These are phyloP conservation scores for Myrmecophaga tridactyla DNA, from an alignment of 2,113 vertebrate species.

Conservation along the genomic window DNA sequence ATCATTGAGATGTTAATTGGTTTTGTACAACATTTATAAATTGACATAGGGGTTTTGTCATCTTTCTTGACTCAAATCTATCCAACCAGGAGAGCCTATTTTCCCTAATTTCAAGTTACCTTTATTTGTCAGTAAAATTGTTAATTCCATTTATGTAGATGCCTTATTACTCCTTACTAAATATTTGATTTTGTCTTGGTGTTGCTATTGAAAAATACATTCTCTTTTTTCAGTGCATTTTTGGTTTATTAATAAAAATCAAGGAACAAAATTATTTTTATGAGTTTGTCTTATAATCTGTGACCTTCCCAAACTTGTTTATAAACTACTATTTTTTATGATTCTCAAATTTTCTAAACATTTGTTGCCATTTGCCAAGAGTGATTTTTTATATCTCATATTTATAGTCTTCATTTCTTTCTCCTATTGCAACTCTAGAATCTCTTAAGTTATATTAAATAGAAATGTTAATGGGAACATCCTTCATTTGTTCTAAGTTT, in stretches of 20 bases:
- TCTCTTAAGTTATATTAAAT: background rate
- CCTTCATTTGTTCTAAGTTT: constrained; percentile 8
- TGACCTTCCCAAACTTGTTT: background rate
- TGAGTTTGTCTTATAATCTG: background rate
- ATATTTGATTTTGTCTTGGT: constrained; percentile 2
- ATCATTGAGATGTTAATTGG: background rate
- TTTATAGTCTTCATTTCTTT: background rate
- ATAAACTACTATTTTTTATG: background rate
- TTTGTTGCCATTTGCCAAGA: background rate
- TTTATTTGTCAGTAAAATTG: background rate
- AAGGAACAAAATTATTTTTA: background rate
- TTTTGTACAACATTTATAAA: background rate
- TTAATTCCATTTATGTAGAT: background rate
- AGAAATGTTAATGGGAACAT: background rate
- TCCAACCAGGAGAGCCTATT: background rate
- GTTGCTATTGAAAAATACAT: background rate
- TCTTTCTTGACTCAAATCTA: background rate
- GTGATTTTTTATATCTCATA: background rate
- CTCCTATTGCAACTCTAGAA: background rate
- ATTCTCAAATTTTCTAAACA: background rate
- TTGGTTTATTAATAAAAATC: background rate
- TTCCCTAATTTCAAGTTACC: background rate
- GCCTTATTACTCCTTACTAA: background rate
- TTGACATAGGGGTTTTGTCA: background rate
- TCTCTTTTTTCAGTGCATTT: background rate